Percentiles rank a stretch among this genome's conserved stretches.
Conservation (phyloP, 2,797 vertebrate genomes). For the Heteromormyrus szaboi region DNA sequence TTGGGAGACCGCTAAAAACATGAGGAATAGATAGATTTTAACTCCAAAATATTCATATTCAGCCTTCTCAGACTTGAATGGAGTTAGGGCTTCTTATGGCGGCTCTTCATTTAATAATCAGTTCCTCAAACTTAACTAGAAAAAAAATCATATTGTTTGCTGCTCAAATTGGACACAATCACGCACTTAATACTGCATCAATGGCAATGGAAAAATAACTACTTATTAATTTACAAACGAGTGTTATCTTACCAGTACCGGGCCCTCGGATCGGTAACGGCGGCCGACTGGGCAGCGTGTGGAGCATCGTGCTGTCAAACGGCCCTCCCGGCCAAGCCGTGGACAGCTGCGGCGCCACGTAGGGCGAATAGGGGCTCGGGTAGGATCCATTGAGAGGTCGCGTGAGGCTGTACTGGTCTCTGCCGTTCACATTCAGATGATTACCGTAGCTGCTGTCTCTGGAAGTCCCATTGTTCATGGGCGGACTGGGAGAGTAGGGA, state of each 20-base stretch:
- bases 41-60: neutral
- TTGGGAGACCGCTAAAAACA: neutral
- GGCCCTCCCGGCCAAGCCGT: conserved; percentile 80
- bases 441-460: conserved; percentile 73
- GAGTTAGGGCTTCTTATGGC: neutral
- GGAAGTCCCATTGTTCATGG: conserved; percentile 77
- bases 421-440: conserved; percentile 67
- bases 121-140: neutral
- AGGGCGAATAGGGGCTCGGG: conserved; percentile 78
- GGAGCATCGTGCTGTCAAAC: conserved; percentile 92
- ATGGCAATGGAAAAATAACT: neutral
- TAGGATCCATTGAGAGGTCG: conserved; percentile 82
- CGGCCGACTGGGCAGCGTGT: conserved; percentile 80
- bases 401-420: conserved; percentile 82
- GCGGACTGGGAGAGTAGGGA: conserved; percentile 85
- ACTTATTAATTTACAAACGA: neutral
- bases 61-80: neutral
- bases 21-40: neutral
- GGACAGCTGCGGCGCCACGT: conserved; percentile 78
- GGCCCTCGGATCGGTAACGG: conserved; percentile 78
- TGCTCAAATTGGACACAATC: neutral
- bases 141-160: neutral
- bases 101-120: neutral
- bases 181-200: neutral
- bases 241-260: conserved; percentile 71